Percentiles rank a stretch among this genome's conserved stretches.
Evolutionary conservation across 2,113 vertebrate species (phyloP).

Genomic region (Tragelaphus buxtoni): DNA sequence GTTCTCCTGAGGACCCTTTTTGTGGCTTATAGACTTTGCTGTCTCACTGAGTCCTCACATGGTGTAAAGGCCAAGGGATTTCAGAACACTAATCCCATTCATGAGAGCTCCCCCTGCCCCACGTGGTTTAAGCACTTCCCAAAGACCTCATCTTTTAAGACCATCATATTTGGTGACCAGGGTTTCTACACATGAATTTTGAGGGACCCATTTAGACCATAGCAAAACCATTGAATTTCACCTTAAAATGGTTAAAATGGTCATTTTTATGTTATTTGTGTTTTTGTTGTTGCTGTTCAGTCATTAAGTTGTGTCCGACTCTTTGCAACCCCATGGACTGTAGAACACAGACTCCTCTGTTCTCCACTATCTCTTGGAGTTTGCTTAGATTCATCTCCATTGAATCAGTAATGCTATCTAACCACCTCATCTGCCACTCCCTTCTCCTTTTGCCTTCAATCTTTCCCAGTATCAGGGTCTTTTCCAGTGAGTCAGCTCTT

Average conservation of each 20-base stretch:
- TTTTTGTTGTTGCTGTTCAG: neutral
- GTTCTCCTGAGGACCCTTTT: neutral
- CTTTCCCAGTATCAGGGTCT: neutral
- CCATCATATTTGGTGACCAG: neutral
- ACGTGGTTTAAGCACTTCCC: neutral
- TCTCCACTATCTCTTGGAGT: neutral
- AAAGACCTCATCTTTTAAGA: neutral
- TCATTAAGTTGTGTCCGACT: neutral
- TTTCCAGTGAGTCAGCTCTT: neutral
- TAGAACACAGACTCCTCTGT: neutral
- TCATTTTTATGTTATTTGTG: neutral
- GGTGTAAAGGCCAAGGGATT: neutral
- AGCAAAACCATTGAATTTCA: neutral
- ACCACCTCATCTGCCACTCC: neutral
- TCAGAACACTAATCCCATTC: neutral
- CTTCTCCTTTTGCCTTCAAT: neutral
- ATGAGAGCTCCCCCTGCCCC: neutral
- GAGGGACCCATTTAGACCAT: neutral
- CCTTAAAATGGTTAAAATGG: conserved; percentile 5
- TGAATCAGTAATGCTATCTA: neutral
- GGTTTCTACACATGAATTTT: neutral
- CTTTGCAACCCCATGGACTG: neutral
- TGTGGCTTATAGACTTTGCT: neutral
- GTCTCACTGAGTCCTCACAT: neutral
- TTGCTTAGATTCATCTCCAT: neutral